These are phyloP conservation scores for Gobio gobio DNA, from an alignment of 2,113 vertebrate species.

Conservation along the genomic window DNA sequence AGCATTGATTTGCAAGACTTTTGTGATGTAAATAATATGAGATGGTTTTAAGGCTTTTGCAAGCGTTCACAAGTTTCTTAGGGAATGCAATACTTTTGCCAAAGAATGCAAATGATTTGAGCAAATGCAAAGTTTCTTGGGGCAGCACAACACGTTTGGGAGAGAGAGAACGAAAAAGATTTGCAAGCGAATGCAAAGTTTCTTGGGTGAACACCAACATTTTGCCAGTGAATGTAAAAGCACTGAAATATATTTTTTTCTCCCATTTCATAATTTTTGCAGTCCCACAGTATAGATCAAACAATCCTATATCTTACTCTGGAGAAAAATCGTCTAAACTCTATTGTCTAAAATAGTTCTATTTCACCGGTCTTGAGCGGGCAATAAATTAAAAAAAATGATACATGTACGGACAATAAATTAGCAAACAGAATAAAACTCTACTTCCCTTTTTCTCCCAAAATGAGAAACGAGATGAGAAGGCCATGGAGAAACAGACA, in stretches of 20 bases:
- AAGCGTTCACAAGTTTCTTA: neutral
- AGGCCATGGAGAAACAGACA: slow-evolving; percentile 81
- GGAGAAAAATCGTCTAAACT: neutral
- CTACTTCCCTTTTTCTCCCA: slow-evolving; percentile 98
- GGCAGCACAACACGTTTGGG: neutral
- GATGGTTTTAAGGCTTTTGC: too few relatives aligned
- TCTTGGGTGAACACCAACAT: neutral
- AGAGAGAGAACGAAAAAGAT: neutral
- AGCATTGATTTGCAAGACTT: too few relatives aligned
- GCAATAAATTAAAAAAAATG: neutral
- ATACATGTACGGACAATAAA: neutral
- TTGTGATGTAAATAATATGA: too few relatives aligned
- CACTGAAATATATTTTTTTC: neutral
- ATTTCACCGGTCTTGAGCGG: neutral
- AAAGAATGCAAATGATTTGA: too few relatives aligned
- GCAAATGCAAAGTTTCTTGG: neutral
- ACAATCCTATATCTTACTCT: neutral
- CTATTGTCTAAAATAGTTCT: neutral
- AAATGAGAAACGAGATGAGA: slow-evolving; percentile 94
- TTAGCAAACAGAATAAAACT: slow-evolving; percentile 53
- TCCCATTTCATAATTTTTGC: neutral
- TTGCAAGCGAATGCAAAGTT: neutral
- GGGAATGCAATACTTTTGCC: too few relatives aligned
- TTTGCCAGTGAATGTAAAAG: neutral
- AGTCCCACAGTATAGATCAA: neutral